Evolutionary conservation across 1,140 invertebrate species (phyloP), one percentile per base, ranked within the genome.

Genomic region (Grapholita molesta): DNA sequence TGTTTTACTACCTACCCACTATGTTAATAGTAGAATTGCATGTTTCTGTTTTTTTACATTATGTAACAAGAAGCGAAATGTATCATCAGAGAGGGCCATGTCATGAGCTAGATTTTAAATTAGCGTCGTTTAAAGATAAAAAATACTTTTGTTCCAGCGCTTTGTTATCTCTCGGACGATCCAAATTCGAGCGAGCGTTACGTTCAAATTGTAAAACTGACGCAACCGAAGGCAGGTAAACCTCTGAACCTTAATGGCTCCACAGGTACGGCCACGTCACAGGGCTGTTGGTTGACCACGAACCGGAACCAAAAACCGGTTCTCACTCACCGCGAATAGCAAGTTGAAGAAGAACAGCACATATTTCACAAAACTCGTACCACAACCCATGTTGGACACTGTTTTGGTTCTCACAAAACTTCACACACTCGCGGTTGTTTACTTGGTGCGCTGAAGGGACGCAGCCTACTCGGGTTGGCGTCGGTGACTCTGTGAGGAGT

Each of bases 261-360:
- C 35, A 38, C 70, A 38, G 65, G 68, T 61, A 52, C 68, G 67
- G 75, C 81, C 78, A 77, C 77, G 71, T 77, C 55, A 30, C 24
- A 81, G 77, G 75, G 74, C 79, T 84, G 77, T 83, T 73, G 70
- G 81, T 75, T 88, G 82, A 84, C 78, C 83, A 87, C 52, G 53
- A 77, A 84, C 74, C 76, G 77, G 77, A 80, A 83, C 72, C 72
- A 72, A 74, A 83, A 89, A 91, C 87, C 89, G 87, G 89, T 89
- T 89, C 77, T 66, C 84, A 94, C 95, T 96, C 90, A 97, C 96
- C 90, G 96, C 96, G 89, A 97, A 97, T 55, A 97, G 86, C 77
- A 97, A 92, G 89, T 97, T 97, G 93, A 97, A 97, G 77, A 96
- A 93, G 85, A 97, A 97, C 67, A 97, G 94, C 76, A 97, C 92